Evolutionary conservation across 1,140 invertebrate species (phyloP).

Genomic region (Coenobita brevimanus): DNA sequence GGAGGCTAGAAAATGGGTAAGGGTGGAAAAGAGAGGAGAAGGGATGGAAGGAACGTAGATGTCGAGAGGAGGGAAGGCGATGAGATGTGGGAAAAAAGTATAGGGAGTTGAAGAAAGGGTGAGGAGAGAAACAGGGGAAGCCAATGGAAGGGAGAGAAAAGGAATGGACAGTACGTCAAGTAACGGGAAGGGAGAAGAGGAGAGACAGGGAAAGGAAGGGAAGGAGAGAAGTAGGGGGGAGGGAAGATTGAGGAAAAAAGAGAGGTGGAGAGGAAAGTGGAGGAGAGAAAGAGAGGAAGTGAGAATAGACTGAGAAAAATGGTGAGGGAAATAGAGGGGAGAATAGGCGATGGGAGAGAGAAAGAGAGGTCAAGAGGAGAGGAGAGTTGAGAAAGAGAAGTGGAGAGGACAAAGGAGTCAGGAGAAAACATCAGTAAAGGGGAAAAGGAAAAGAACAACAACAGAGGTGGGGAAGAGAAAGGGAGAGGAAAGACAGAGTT

Average conservation of each 20-base stretch:
- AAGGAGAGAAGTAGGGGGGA: neutral
- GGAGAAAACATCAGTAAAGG: neutral
- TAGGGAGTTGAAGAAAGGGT: neutral
- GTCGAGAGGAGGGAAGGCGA: neutral
- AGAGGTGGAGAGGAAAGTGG: neutral
- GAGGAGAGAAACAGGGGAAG: neutral
- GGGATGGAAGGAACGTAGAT: neutral
- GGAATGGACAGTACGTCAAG: neutral
- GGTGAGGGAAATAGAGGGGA: neutral
- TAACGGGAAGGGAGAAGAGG: neutral
- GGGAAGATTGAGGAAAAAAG: too few species aligned
- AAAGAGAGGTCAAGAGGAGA: neutral
- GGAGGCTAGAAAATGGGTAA: neutral
- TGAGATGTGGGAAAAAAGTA: neutral
- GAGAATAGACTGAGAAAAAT: neutral
- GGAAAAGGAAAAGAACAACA: neutral
- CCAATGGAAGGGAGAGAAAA: too few species aligned
- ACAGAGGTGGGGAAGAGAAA: neutral
- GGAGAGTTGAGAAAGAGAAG: neutral
- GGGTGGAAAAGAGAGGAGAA: neutral
- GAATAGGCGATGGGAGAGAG: neutral
- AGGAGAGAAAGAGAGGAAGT: neutral
- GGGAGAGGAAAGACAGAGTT: neutral
- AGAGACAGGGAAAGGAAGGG: neutral
- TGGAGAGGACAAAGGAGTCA: neutral